phyloP scores from a whole-genome alignment of 2,888 invertebrate genomes.

The Sicus ferrugineus region DNA sequence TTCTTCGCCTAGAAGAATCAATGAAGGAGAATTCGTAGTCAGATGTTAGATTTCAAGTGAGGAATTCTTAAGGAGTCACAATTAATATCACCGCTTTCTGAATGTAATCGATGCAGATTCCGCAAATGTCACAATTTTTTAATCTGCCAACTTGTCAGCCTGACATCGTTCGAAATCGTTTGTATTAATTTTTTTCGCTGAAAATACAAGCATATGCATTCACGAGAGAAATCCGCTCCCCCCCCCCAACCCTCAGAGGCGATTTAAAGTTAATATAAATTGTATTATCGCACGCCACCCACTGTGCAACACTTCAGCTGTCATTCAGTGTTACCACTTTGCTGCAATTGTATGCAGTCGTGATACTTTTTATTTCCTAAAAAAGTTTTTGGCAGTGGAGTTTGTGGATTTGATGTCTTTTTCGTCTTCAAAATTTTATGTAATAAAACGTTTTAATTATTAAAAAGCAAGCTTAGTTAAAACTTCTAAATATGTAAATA shows the following conservation, averaged over 20 bases:
- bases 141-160: neutral
- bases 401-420: too few relatives aligned
- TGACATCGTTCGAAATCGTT: neutral
- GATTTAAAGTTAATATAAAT: constrained; percentile 29
- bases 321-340: too few relatives aligned
- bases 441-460: too few relatives aligned
- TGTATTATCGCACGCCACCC: constrained; percentile 23
- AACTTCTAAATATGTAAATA: too few relatives aligned
- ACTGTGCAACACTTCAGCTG: neutral
- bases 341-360: too few relatives aligned
- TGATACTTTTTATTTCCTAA: too few relatives aligned
- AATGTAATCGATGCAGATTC: neutral
- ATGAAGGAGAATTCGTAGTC: too few relatives aligned
- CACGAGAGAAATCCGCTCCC: neutral
- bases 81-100: neutral
- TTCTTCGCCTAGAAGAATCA: neutral
- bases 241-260: neutral
- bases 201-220: constrained; percentile 1
- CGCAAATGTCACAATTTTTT: neutral
- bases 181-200: neutral
- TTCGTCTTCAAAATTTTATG: too few relatives aligned
- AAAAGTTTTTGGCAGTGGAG: too few relatives aligned
- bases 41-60: too few relatives aligned
- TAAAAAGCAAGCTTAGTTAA: too few relatives aligned
- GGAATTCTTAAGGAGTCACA: too few relatives aligned